Conservation (phyloP, 2,888 invertebrate species). For the Polymixis flavicincta region DNA sequence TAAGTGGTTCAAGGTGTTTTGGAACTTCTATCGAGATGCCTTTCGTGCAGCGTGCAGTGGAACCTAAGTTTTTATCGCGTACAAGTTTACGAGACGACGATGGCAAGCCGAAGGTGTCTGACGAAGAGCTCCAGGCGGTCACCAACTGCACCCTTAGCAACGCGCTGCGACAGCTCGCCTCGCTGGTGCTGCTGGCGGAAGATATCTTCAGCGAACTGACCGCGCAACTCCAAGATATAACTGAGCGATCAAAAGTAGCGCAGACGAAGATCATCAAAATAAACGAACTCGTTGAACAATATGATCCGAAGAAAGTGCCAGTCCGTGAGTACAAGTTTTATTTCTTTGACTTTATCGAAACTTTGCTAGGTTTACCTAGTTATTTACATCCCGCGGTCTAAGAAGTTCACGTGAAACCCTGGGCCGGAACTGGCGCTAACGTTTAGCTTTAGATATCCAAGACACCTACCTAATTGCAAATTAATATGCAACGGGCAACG, state of each 20-base stretch:
- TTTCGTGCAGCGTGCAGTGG: slow-evolving; percentile 96
- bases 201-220: slow-evolving; percentile 96
- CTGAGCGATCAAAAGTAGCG: slow-evolving; percentile 93
- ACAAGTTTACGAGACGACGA: slow-evolving; percentile 91
- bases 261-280: slow-evolving; percentile 93
- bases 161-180: slow-evolving; percentile 96
- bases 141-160: slow-evolving; percentile 96
- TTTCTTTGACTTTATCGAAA: background rate
- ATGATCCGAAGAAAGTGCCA: slow-evolving; percentile 97
- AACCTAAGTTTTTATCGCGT: slow-evolving; percentile 95
- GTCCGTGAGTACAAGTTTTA: slow-evolving; percentile 95
- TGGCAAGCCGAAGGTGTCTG: slow-evolving; percentile 91
- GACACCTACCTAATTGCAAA: slow-evolving; percentile 55
- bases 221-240: slow-evolving; percentile 93
- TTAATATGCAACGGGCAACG: slow-evolving; percentile 55
- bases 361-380: background rate
- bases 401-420: slow-evolving; percentile 19
- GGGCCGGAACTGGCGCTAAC: slow-evolving; percentile 17
- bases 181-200: slow-evolving; percentile 95
- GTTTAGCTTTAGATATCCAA: slow-evolving; percentile 48
- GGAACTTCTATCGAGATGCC: slow-evolving; percentile 92
- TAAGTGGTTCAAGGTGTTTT: slow-evolving; percentile 79
- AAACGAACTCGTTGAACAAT: slow-evolving; percentile 93
- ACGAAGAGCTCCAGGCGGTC: slow-evolving; percentile 96
- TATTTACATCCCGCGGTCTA: background rate